Evolutionary conservation across 2,888 invertebrate species (phyloP), one percentile per base, ranked within the genome.

Genomic region (Drosophila fungiperda): DNA sequence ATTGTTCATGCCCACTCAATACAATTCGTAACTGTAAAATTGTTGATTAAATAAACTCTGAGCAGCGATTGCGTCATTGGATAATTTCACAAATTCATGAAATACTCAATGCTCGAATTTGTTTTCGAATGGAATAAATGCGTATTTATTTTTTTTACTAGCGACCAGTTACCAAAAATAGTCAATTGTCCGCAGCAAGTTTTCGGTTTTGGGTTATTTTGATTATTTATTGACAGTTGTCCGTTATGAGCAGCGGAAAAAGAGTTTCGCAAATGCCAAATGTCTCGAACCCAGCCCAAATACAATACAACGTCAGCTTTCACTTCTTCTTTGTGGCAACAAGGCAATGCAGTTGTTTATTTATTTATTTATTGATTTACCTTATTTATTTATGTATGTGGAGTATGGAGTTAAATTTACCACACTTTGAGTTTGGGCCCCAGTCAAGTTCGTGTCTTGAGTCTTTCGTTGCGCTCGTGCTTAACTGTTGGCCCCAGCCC

Each of bases 391-490:
- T 78, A 61, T 78, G 66, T 59, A 73, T 81, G 64, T 75, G 49
- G 67, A 69, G 60, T 67, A 70, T 40, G 67, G 68, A 49, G 81
- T 81, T 77, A 67, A 79, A 90, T 90, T 85, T 83, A 86, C 88
- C 90, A 86, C 87, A 87, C 81, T 86, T 83, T 89, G 71, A 70
- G 67, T 77, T 85, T 89, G 86, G 73, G 90, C 83, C 83, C 82
- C 82, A 77, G 90, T 87, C 90, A 89, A 87, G 90, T 87, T 87
- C 89, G 89, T 87, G 89, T 74, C 90, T 90, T 73, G 65, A 82
- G 89, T 82, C 89, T 90, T 87, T 90, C 75, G 89, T 76, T 87
- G 58, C 89, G 90, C 89, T 82, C 82, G 87, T 90, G 89, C 89
- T 90, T 74, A 87, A 80, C 87, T 61, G 38, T 61, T 82, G 84